Evolutionary conservation across 2,888 invertebrate species (phyloP).

Genomic region (Pyrocoelia pectoralis): DNA sequence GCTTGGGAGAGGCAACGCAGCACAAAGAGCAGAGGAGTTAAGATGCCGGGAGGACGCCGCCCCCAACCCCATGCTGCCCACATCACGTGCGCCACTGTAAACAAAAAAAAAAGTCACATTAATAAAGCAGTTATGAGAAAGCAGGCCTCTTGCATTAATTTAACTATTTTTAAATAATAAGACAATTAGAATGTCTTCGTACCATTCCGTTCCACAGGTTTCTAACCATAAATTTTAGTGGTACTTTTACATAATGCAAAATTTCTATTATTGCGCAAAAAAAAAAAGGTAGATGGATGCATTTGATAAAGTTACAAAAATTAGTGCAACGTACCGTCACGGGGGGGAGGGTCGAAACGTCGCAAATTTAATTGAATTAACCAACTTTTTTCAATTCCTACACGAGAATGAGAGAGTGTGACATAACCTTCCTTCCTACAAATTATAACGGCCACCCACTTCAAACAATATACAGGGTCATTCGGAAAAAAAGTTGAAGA

Average conservation of each 20-base stretch:
- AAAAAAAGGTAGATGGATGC: no score
- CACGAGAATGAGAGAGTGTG: not conserved
- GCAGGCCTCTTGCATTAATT: slow-evolving; percentile 14
- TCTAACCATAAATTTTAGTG: not conserved
- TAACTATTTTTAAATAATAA: slow-evolving; percentile 2
- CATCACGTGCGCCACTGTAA: slow-evolving; percentile 64
- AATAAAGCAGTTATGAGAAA: slow-evolving; percentile 27
- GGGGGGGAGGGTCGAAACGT: no score
- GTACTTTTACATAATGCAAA: slow-evolving; percentile 2
- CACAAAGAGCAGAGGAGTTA: slow-evolving; percentile 55
- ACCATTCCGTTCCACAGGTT: slow-evolving; percentile 24
- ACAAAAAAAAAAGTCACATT: slow-evolving; percentile 40
- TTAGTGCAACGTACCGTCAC: no score
- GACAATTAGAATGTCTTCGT: slow-evolving; percentile 21
- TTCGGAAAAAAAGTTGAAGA: not conserved
- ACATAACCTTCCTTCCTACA: slow-evolving; percentile 8
- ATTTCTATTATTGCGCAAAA: slow-evolving; percentile 1
- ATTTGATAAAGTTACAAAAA: no score
- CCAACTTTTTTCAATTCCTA: no score
- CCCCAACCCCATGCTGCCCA: slow-evolving; percentile 57
- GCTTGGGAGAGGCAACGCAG: slow-evolving; percentile 59
- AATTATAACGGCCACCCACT: not conserved
- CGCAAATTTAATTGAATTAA: no score
- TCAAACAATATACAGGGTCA: not conserved
- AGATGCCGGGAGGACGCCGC: slow-evolving; percentile 52